Conservation (phyloP, 2,797 vertebrate species). For the Glyptemys insculpta region DNA sequence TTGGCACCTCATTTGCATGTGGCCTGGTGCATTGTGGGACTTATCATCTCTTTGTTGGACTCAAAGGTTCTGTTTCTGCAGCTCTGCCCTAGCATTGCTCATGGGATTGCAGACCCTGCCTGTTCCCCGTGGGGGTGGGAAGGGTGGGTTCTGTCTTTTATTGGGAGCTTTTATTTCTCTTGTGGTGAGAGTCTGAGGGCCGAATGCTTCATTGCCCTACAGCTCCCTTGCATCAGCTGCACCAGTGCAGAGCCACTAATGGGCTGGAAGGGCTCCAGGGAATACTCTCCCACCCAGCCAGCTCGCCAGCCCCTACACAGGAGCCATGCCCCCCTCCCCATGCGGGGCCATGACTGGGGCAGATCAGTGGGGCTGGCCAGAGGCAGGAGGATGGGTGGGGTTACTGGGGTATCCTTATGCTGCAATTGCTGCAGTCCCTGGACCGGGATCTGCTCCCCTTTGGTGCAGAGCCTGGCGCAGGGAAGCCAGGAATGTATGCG, state of each 20-base stretch:
- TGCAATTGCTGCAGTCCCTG: neutral
- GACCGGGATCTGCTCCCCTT: neutral
- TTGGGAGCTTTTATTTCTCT: neutral
- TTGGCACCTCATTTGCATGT: neutral
- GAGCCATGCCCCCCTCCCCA: neutral
- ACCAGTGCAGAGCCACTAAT: neutral
- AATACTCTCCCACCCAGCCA: neutral
- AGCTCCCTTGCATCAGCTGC: neutral
- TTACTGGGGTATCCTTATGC: too few relatives aligned
- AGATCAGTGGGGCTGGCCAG: neutral
- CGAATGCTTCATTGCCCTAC: neutral
- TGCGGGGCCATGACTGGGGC: neutral
- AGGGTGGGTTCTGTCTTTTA: neutral
- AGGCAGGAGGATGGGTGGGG: neutral
- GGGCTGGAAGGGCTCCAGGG: neutral
- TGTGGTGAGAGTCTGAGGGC: neutral
- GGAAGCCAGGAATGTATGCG: neutral
- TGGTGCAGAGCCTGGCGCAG: neutral
- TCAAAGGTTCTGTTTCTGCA: neutral
- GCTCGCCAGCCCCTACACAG: neutral
- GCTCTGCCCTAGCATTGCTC: neutral
- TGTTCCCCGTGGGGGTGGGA: neutral
- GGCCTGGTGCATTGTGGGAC: neutral
- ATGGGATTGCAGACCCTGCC: neutral
- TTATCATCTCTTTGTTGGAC: neutral